Base-by-base conservation (phyloP, 2,888 invertebrate genomes). In the Neuroscelio doddi region DNA sequence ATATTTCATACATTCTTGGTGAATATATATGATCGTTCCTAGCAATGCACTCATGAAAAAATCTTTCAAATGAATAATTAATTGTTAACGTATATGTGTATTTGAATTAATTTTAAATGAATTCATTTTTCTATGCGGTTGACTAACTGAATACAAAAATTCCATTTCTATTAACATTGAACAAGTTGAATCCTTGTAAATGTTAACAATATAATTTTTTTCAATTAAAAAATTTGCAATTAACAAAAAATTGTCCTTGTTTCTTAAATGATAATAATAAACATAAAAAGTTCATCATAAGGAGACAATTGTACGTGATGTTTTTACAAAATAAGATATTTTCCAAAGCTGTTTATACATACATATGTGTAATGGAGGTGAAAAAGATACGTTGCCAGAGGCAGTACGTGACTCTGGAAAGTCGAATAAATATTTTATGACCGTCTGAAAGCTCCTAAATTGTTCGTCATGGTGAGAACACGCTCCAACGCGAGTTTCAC, bases 361-460 rank as follows among this genome's bases (percentile, higher is more conserved):
- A 30, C 10, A 29, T 30, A 30, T 47, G 42, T 15, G 36, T 16
- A 12, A 17, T 26, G 42, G 45, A 45, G 56, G 36, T 17, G 39
- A 50, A 57, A 57, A 45, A 46, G 36, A 50, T 46, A 56, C 26
- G 45, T 41, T 26, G 32, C 41, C 41, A 29, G 39, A 44, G 34
- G 51, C 32, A 24, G 38, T 50, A 53, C 59, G 61, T 59, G 67
- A 64, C 61, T 51, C 58, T 53, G 32, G 53, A 47, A 51, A 50
- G 47, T 55, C 64, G 62, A 61, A 64, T 74, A 71, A 72, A 74
- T 74, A 73, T 72, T 74, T 70, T 68, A 74, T 71, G 64, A 73
- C 52, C 66, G 67, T 70, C 72, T 70, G 72, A 74, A 73, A 73
- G 74, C 72, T 64, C 57, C 64, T 74, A 72, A 71, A 74, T 74